Conservation (phyloP, 2,113 vertebrate species). For the Chelonoidis abingdonii region DNA sequence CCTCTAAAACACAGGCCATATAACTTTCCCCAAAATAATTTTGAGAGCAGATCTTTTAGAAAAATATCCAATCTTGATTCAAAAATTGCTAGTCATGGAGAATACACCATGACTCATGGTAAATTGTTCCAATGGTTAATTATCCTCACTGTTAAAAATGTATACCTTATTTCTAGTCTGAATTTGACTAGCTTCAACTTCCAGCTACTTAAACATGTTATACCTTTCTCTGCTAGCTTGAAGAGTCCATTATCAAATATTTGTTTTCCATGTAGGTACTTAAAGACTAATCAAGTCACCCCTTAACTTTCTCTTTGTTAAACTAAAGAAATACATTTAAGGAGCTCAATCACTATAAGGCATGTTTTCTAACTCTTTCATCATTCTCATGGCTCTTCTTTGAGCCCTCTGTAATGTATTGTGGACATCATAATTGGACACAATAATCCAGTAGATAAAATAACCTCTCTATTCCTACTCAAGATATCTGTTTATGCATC, state of each 20-base stretch:
- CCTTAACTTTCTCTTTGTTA: too few relatives aligned
- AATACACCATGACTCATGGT: not conserved
- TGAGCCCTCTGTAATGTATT: not conserved
- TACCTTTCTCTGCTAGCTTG: not conserved
- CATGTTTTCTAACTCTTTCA: too few relatives aligned
- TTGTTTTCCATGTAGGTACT: not conserved
- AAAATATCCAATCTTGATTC: not conserved
- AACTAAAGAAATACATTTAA: too few relatives aligned
- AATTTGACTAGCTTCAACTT: not conserved
- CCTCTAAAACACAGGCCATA: not conserved
- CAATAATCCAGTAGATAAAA: not conserved
- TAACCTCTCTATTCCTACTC: not conserved
- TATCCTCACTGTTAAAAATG: not conserved
- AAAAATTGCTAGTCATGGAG: not conserved
- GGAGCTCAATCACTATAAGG: too few relatives aligned
- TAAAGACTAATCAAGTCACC: not conserved
- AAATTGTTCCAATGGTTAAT: not conserved
- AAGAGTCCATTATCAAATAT: not conserved
- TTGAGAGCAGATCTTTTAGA: not conserved
- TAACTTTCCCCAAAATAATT: not conserved
- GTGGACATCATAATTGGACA: not conserved
- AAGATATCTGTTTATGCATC: not conserved
- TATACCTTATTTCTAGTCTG: not conserved
- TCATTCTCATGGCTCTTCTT: not conserved
- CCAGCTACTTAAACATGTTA: not conserved